Evolutionary conservation across 2,888 invertebrate genomes (phyloP).

Genomic region (Neoscelio sp.): DNA sequence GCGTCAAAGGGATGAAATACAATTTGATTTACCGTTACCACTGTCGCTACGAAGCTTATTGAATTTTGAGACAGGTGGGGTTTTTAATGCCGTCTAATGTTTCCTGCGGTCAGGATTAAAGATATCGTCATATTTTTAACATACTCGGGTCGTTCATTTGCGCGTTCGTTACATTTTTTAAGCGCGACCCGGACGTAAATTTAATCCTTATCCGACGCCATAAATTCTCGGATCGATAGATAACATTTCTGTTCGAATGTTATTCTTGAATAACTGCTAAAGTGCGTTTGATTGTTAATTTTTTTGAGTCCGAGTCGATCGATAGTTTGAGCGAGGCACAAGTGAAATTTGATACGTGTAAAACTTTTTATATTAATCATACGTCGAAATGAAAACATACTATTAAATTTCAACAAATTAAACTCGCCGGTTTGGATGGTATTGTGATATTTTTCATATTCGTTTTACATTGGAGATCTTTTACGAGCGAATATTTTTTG

Average conservation of each 20-base stretch:
- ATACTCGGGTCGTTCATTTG: slow-evolving; percentile 28
- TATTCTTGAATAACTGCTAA: slow-evolving; percentile 59
- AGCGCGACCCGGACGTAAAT: slow-evolving; percentile 21
- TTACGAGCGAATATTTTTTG: no score
- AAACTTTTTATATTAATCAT: slow-evolving; percentile 57
- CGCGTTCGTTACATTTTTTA: neutral
- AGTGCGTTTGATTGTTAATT: slow-evolving; percentile 60
- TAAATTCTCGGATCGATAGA: slow-evolving; percentile 51
- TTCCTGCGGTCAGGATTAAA: slow-evolving; percentile 70
- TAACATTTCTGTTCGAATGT: slow-evolving; percentile 46
- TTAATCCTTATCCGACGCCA: slow-evolving; percentile 45
- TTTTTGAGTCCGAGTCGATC: slow-evolving; percentile 49
- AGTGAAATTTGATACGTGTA: slow-evolving; percentile 43
- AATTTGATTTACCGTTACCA: slow-evolving; percentile 81
- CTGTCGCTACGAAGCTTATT: slow-evolving; percentile 72
- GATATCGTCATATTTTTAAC: slow-evolving; percentile 37
- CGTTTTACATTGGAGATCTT: neutral
- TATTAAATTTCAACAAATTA: slow-evolving; percentile 33
- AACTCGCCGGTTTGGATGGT: slow-evolving; percentile 18
- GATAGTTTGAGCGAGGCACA: slow-evolving; percentile 40
- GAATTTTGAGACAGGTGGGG: slow-evolving; percentile 75
- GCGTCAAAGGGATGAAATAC: slow-evolving; percentile 82
- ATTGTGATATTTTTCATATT: slow-evolving; percentile 3
- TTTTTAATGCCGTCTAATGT: slow-evolving; percentile 74
- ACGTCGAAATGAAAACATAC: slow-evolving; percentile 5